Base-by-base conservation (phyloP, 2,888 invertebrate species). In the Phaedon cochleariae region DNA sequence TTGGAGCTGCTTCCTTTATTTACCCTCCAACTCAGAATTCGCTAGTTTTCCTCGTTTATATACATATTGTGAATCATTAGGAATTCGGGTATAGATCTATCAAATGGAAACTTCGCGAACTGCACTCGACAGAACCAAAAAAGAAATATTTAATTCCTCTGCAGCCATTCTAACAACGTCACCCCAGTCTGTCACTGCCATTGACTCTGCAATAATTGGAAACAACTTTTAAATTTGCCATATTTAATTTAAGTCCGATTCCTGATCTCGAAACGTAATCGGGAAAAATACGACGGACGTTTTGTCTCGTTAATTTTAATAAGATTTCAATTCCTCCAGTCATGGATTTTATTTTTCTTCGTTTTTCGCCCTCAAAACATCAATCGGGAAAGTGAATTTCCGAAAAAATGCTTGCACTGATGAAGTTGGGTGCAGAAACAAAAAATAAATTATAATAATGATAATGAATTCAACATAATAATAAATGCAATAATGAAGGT, bases 121-220 rank as follows among this genome's bases (percentile, higher is more conserved):
- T 62, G 65, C 55, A 34, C 17, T 31, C 54, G 59, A 51, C 62
- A 62, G 41, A 15, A 4, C 3, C 41, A 15, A 41, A 15, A 62
- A 59, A 59, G 55, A 62, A 53, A 62, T 62, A 55, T 52, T 62
- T 66, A 59, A 62, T 62, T 62, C 59, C 54, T 41, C 41, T 51
- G 57, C 21, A 59, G 64, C 61, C 52, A 48, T 64, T 53, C 58
- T 46, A 41, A 52, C 55, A 72, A 77, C 69, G 76, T 75, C 74
- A 73, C 73, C 73, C 67, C 75, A 70, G 76, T 77, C 80, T 77
- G 81, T 81, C 81, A 80, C 75, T 78, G 77, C 79, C 80, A 82
- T 81, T 80, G 81, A 81, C 81, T 76, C 76, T 71, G 76, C 77
- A 80, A 81, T 82, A 82, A 82, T 82, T 82, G 82, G 79, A 80